phyloP scores from a whole-genome alignment of 1,140 invertebrate genomes.

The Vollenhovia emeryi region DNA sequence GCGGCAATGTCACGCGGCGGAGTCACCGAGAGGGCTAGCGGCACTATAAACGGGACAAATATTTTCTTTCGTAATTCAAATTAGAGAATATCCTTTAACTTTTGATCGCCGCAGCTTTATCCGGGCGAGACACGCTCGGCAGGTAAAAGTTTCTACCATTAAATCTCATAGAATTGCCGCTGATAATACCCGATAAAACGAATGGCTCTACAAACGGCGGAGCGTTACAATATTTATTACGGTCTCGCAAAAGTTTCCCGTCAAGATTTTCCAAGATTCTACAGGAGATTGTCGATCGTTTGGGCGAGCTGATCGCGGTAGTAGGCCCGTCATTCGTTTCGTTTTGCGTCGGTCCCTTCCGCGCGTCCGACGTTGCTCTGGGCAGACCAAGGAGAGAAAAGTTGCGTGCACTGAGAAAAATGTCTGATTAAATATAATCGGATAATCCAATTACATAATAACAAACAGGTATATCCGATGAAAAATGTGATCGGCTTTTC shows the following conservation, averaged over 20 bases:
- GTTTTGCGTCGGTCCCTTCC: no score
- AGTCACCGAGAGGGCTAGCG: constrained; percentile 32
- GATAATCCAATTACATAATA: no score
- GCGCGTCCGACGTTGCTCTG: no score
- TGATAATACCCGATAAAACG: neutral
- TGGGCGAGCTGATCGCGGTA: no score
- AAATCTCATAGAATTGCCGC: neutral
- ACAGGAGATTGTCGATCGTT: neutral
- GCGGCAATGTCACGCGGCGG: neutral
- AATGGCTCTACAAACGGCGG: neutral
- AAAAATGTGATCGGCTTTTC: no score
- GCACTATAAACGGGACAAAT: neutral
- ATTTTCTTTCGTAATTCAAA: constrained; percentile 25
- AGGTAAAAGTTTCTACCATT: neutral
- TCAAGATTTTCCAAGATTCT: neutral
- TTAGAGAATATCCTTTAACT: neutral
- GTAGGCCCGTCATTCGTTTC: no score
- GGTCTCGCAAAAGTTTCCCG: neutral
- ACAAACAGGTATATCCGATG: no score
- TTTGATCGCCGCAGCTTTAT: neutral
- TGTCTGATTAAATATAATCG: no score
- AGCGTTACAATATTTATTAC: neutral
- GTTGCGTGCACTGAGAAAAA: no score
- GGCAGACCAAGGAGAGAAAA: no score
- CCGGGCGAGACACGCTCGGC: neutral